Conservation (phyloP, 2,888 invertebrate species). For the Andrena marginata region DNA sequence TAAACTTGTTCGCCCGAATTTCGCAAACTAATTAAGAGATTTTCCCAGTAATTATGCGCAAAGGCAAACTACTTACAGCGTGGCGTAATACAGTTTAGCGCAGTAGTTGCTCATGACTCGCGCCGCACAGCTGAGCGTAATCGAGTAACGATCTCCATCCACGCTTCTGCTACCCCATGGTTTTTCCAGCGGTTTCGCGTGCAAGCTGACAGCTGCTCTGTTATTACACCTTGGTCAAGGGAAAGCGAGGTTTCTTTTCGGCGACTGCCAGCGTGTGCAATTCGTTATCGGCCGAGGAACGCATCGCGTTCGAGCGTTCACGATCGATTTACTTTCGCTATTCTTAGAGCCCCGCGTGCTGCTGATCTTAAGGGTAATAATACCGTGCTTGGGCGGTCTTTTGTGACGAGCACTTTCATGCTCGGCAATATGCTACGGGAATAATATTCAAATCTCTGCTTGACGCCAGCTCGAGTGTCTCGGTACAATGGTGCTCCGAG, state of each 20-base stretch:
- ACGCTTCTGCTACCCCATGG: too few relatives aligned
- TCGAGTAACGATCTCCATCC: background rate
- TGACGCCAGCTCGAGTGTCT: background rate
- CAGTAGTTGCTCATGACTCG: background rate
- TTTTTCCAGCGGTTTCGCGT: too few relatives aligned
- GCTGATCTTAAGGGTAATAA: constrained; percentile 38
- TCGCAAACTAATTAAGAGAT: constrained; percentile 21
- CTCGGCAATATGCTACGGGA: background rate
- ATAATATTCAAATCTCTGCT: background rate
- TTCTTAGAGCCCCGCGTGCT: constrained; percentile 43
- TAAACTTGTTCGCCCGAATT: constrained; percentile 13
- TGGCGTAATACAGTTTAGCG: constrained; percentile 4
- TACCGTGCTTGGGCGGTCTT: constrained; percentile 17
- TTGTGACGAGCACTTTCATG: constrained; percentile 9
- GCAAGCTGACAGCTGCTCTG: constrained; percentile 1
- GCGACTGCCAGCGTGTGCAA: constrained; percentile 45
- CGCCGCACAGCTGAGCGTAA: background rate
- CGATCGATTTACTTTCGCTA: constrained; percentile 57
- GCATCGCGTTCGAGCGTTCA: constrained; percentile 49
- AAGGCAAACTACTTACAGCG: background rate
- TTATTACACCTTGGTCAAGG: constrained; percentile 27
- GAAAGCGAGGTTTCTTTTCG: constrained; percentile 43
- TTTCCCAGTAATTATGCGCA: background rate
- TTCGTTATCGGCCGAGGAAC: constrained; percentile 44
- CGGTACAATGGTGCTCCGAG: background rate